A percentile compares a stretch with the other conserved stretches of the same genome.
Evolutionary conservation across 2,797 vertebrate genomes (phyloP).

Genomic region (Podargus strigoides): DNA sequence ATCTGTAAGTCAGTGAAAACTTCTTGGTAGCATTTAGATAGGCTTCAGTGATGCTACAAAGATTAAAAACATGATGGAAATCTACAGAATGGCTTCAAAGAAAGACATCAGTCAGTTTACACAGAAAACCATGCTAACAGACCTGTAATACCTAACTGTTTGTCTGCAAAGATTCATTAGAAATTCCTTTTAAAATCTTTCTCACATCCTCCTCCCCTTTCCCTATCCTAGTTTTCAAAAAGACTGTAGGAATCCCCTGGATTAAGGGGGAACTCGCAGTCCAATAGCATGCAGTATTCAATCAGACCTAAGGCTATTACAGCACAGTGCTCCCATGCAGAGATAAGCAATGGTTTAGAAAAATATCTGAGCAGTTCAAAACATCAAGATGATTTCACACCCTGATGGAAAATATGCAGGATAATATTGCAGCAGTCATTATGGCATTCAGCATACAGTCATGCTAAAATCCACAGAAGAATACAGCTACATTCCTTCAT

Average conservation of each 20-base stretch:
- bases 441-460: constrained; percentile 19
- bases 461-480: constrained; percentile 51
- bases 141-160: not conserved
- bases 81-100: not conserved
- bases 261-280: constrained; percentile 21
- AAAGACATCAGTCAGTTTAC: not conserved
- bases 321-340: not conserved
- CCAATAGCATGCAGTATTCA: constrained; percentile 14
- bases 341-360: constrained; percentile 45
- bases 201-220: not conserved
- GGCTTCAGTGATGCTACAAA: not conserved
- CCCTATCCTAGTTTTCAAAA: constrained; percentile 13
- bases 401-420: constrained; percentile 13
- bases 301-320: not conserved
- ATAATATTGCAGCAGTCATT: constrained; percentile 39
- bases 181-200: constrained; percentile 30
- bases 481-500: constrained; percentile 24
- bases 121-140: not conserved
- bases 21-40: not conserved
- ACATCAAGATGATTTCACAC: constrained; percentile 43
- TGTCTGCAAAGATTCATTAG: not conserved
- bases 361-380: constrained; percentile 51
- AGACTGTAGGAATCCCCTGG: constrained; percentile 15
- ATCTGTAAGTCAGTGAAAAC: not conserved
- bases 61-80: not conserved